Evolutionary conservation across 2,888 invertebrate genomes (phyloP), one percentile per base, ranked within the genome.

Genomic region (Drosophila merina): DNA sequence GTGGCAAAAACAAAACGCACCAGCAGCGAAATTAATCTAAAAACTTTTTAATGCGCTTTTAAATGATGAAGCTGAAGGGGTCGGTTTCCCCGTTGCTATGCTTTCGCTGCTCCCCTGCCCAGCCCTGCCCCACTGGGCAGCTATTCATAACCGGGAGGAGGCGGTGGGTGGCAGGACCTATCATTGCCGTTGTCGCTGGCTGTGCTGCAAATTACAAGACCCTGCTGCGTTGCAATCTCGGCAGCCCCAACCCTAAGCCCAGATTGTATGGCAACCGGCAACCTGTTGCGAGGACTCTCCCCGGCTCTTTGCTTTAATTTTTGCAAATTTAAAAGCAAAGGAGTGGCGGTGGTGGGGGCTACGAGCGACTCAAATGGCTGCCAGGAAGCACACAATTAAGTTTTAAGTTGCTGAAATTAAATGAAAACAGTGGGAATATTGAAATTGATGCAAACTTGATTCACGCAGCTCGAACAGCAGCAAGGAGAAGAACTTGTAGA

Each of bases 31-130:
- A 89, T 89, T 89, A 90, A 89, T 89, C 90, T 89, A 89, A 89
- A 89, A 89, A 89, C 80, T 89, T 89, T 90, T 90, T 90, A 89
- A 89, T 89, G 88, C 88, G 89, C 86, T 90, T 90, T 90, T 90
- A 89, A 89, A 90, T 89, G 88, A 89, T 86, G 84, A 70, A 86
- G 79, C 76, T 73, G 73, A 63, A 45, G 64, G 47, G 47, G 75
- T 60, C 64, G 64, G 60, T 42, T 42, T 20, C 44, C 14, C 44
- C 25, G 58, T 10, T 38, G 9, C 33, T 48, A 48, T 59, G 54
- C 63, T 81, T 71, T 20, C 28, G 28, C 6, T 28, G 28, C 28
- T 6, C 5, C 28, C 28, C 28, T 20, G 57, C 51, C 50, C 55
- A 44, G 47, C 47, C 10, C 30, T 28, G 33, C 60, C 33, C 72